A percentile compares a stretch with the other conserved stretches of the same genome.
Evolutionary conservation across 2,888 invertebrate species (phyloP).

Genomic region (Meteorus cinctellus): DNA sequence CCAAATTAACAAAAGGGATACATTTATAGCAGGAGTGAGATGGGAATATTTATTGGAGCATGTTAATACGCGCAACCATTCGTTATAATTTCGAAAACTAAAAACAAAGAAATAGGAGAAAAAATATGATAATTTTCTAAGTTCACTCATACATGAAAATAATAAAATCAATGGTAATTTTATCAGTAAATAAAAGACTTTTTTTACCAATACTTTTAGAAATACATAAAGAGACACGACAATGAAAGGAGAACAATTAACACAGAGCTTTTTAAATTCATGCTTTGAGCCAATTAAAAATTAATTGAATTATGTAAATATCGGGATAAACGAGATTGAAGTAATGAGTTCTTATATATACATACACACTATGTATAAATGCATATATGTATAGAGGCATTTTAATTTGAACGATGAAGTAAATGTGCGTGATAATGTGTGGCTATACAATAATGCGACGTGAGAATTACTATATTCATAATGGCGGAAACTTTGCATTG

Average conservation of each 20-base stretch:
- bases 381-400: background rate
- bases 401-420: background rate
- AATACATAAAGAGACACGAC: background rate
- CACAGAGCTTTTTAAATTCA: background rate
- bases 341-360: too few species aligned
- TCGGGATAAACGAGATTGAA: too few species aligned
- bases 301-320: background rate
- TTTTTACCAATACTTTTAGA: background rate
- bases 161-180: background rate
- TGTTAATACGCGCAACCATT: background rate
- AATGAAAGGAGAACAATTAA: background rate
- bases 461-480: background rate
- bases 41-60: background rate
- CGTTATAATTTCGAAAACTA: background rate
- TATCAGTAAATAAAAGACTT: background rate
- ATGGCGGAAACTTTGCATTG: slow-evolving; percentile 13
- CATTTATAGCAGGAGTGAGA: background rate
- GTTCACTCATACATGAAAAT: background rate
- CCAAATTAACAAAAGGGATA: background rate
- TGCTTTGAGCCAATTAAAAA: background rate
- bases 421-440: background rate
- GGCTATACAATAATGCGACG: background rate
- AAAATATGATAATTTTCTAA: background rate
- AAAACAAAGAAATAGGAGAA: background rate
- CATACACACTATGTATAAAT: background rate